Evolutionary conservation across 1,140 invertebrate species (phyloP), one percentile per base, ranked within the genome.

Genomic region (Drosophila grimshawi): DNA sequence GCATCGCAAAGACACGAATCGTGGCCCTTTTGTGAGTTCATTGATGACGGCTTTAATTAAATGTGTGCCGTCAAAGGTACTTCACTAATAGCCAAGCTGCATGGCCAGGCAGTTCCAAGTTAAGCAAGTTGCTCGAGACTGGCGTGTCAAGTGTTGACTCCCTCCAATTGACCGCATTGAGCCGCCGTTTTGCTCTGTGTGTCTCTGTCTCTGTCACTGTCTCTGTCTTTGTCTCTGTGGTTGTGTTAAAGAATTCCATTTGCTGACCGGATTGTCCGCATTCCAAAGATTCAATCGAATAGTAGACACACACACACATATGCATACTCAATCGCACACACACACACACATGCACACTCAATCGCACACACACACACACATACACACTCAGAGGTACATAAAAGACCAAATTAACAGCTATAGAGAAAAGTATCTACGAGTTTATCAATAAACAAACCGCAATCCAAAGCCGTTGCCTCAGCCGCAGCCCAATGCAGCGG

Each of bases 181-280:
- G 78, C 61, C 70, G 64, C 39, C 19, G 19, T n/a, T 43, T 80
- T 82, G 59, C 39, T 80, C 55, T 67, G 43, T 57, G 57, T 68
- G 51, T 83, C 59, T 63, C 48, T 64, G 64, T 43, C 70, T 80
- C 70, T 74, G 76, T 69, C 51, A 62, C 60, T 60, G 53, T 64
- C 37, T 8, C 37, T 41, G 37, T 10, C 39, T 41, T 10, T 41
- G 57, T 68, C 51, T 81, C 53, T 64, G 53, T 67, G 65, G 52
- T 71, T 80, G 73, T 74, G 76, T 74, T 68, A 71, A 82, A 90
- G 80, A 90, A 88, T 81, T 81, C 79, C 79, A 90, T 80, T 80
- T 76, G 71, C 70, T 71, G 78, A 90, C 89, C 74, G 79, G 89
- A 90, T 90, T 90, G 78, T 85, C 89, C 88, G 78, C 89, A 91